Percentiles rank a stretch among this genome's conserved stretches.
Conservation (phyloP, 35 echinoderm and acorn worm genomes). For the Patiria miniata region DNA sequence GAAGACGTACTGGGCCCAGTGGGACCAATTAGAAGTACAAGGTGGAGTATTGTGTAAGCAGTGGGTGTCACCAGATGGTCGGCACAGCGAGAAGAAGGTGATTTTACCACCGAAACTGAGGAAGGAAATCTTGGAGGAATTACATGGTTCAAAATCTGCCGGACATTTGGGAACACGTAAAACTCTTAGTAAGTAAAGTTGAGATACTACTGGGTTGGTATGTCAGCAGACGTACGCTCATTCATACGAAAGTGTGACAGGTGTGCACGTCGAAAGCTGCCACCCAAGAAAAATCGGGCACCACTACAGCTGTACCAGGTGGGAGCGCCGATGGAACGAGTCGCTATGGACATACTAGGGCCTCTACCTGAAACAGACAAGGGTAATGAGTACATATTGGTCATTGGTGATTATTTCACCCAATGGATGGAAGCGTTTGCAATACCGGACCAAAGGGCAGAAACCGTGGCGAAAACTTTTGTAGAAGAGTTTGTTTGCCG, state of each 20-base stretch:
- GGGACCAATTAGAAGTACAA: slow-evolving; percentile 36
- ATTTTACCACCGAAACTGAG: slow-evolving; percentile 41
- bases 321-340: slow-evolving; percentile 42
- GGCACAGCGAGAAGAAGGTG: slow-evolving; percentile 1
- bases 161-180: slow-evolving; percentile 54
- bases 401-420: slow-evolving; percentile 67
- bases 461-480: slow-evolving; percentile 42
- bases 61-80: slow-evolving; percentile 57
- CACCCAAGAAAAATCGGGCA: slow-evolving; percentile 39
- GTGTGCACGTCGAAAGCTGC: slow-evolving; percentile 46
- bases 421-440: slow-evolving; percentile 61
- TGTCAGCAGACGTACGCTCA: slow-evolving; percentile 36
- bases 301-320: slow-evolving; percentile 46
- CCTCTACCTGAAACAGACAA: slow-evolving; percentile 43
- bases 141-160: slow-evolving; percentile 39
- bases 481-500: slow-evolving; percentile 66
- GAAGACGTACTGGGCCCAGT: slow-evolving; percentile 57
- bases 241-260: slow-evolving; percentile 29
- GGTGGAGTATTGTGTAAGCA: slow-evolving; percentile 38
- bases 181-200: slow-evolving; percentile 17
- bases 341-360: slow-evolving; percentile 61
- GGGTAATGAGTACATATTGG: slow-evolving; percentile 58
- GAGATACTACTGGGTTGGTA: slow-evolving; percentile 56
- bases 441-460: slow-evolving; percentile 21
- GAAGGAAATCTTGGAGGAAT: slow-evolving; percentile 23